Evolutionary conservation across 2,888 invertebrate genomes (phyloP).

Genomic region (Drymonia ruficornis): DNA sequence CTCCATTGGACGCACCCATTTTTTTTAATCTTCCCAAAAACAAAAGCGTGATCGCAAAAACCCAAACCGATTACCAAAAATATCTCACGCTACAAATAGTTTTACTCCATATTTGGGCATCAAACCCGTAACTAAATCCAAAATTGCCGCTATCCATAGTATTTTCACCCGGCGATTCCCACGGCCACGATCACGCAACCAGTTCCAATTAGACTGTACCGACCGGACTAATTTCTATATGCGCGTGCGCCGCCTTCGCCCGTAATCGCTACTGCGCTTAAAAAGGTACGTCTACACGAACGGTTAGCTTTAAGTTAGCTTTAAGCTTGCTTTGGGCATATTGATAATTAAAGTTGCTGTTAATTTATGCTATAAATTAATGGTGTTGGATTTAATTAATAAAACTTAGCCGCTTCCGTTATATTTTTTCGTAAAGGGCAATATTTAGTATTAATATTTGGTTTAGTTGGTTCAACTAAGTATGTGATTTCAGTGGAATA

Average conservation of each 20-base stretch:
- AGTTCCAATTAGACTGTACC: conserved; percentile 57
- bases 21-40: background rate
- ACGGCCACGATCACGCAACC: conserved; percentile 74
- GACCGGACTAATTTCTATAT: conserved; percentile 66
- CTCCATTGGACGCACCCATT: too few relatives aligned
- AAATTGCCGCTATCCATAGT: conserved; percentile 62
- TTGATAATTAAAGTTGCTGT: conserved; percentile 29
- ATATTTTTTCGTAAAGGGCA: background rate
- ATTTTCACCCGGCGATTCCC: conserved; percentile 73
- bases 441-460: conserved; percentile 12
- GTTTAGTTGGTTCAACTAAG: background rate
- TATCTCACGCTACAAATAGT: conserved; percentile 15
- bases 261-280: conserved; percentile 31
- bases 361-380: conserved; percentile 21
- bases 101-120: conserved; percentile 22
- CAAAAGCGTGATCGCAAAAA: conserved; percentile 2
- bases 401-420: background rate
- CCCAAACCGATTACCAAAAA: background rate
- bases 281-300: conserved; percentile 31
- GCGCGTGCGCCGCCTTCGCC: conserved; percentile 48
- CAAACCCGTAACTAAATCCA: conserved; percentile 63
- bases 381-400: conserved; percentile 12
- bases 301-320: conserved; percentile 15
- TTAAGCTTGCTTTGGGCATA: conserved; percentile 26
- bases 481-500: too few relatives aligned